phyloP scores from a whole-genome alignment of 2,888 invertebrate species.

The Prenolepis imparis region DNA sequence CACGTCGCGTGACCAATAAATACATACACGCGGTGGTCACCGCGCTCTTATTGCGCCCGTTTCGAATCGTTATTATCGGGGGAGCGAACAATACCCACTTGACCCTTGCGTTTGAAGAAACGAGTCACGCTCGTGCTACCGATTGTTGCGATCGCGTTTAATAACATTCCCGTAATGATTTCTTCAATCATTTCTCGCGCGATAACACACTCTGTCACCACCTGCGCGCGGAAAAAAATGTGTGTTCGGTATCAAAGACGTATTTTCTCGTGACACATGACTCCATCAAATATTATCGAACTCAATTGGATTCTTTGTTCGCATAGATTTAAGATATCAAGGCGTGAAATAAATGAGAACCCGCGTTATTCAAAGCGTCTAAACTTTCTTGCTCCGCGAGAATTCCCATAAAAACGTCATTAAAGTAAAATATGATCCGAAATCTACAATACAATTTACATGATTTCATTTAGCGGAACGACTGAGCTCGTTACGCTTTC shows the following conservation, averaged over 20 bases:
- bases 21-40: background rate
- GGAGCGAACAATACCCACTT: conserved; percentile 27
- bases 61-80: conserved; percentile 36
- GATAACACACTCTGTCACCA: background rate
- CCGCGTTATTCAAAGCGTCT: background rate
- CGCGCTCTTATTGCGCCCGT: conserved; percentile 29
- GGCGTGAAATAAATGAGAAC: background rate
- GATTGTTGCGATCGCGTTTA: background rate
- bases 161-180: conserved; percentile 2
- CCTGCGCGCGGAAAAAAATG: background rate
- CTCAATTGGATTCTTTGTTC: background rate
- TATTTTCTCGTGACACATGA: background rate
- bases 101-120: conserved; percentile 10
- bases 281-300: background rate
- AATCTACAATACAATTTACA: conserved; percentile 31
- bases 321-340: background rate
- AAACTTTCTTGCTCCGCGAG: background rate
- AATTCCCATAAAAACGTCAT: background rate
- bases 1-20: conserved; percentile 29
- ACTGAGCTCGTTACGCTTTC: conserved; percentile 48
- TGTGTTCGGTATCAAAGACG: background rate
- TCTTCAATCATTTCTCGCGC: background rate
- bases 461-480: conserved; percentile 47
- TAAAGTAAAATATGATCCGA: background rate
- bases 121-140: background rate